phyloP scores from a whole-genome alignment of 2,888 invertebrate species.

The Lydus trimaculatus region DNA sequence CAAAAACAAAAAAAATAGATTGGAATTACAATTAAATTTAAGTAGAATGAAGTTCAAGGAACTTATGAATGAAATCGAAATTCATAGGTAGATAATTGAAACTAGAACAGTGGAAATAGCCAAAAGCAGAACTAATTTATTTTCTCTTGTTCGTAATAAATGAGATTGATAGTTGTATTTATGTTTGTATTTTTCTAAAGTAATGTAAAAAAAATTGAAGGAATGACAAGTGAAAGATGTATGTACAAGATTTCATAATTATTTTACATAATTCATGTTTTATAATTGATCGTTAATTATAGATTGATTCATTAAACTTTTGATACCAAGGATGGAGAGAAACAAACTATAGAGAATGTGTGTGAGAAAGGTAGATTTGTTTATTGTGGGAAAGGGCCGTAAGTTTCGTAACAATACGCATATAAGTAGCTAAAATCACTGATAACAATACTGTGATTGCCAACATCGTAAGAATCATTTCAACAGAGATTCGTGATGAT shows the following conservation, averaged over 20 bases:
- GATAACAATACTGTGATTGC: too few relatives aligned
- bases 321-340: neutral
- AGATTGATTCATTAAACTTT: neutral
- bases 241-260: neutral
- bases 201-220: neutral
- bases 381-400: too few relatives aligned
- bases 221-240: neutral
- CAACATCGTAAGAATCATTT: too few relatives aligned
- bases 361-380: neutral
- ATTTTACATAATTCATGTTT: neutral
- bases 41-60: neutral
- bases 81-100: too few relatives aligned
- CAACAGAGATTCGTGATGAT: too few relatives aligned
- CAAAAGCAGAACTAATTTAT: neutral
- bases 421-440: too few relatives aligned
- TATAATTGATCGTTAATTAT: neutral
- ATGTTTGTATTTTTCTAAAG: neutral
- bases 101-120: neutral
- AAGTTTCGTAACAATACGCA: too few relatives aligned
- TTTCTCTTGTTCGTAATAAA: neutral
- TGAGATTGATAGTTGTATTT: neutral
- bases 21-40: neutral
- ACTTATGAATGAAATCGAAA: constrained; percentile 1
- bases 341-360: neutral
- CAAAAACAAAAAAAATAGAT: too few relatives aligned